Conservation (phyloP, 2,888 invertebrate species). For the Arctia plantaginis region DNA sequence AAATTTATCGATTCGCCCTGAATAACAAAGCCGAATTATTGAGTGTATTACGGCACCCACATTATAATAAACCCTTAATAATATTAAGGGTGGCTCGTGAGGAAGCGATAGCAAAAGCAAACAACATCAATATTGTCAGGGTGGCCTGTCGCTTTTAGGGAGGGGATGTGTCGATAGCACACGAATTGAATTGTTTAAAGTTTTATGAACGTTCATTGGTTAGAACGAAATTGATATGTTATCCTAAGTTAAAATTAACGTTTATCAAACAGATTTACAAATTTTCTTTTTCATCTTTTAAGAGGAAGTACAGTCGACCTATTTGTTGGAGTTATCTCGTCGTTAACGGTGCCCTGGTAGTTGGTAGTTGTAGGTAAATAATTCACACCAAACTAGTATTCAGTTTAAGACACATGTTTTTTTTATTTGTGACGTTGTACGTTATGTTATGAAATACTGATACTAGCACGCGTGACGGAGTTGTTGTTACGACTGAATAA, state of each 20-base stretch:
- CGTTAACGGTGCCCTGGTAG: too few species aligned
- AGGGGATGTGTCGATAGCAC: constrained; percentile 24
- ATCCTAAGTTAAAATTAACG: neutral
- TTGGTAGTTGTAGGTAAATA: too few species aligned
- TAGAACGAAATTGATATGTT: neutral
- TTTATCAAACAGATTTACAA: neutral
- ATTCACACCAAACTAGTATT: too few species aligned
- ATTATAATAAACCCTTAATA: constrained; percentile 62
- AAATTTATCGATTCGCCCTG: constrained; percentile 37
- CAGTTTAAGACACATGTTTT: too few species aligned
- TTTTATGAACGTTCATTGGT: neutral
- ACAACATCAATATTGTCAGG: constrained; percentile 73
- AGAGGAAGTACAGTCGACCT: neutral
- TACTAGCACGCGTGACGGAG: too few species aligned
- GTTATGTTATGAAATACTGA: too few species aligned
- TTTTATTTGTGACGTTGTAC: too few species aligned
- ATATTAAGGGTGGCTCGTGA: constrained; percentile 61
- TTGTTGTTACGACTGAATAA: too few species aligned
- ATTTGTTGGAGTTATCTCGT: too few species aligned
- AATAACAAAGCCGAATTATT: constrained; percentile 46
- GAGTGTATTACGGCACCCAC: constrained; percentile 38
- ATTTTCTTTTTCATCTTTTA: neutral
- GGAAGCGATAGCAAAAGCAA: constrained; percentile 66
- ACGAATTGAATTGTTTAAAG: constrained; percentile 14
- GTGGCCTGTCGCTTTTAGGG: constrained; percentile 49